Evolutionary conservation across 2,113 vertebrate genomes (phyloP), one percentile per base, ranked within the genome.

Genomic region (Chamaetylas fuelleborni): DNA sequence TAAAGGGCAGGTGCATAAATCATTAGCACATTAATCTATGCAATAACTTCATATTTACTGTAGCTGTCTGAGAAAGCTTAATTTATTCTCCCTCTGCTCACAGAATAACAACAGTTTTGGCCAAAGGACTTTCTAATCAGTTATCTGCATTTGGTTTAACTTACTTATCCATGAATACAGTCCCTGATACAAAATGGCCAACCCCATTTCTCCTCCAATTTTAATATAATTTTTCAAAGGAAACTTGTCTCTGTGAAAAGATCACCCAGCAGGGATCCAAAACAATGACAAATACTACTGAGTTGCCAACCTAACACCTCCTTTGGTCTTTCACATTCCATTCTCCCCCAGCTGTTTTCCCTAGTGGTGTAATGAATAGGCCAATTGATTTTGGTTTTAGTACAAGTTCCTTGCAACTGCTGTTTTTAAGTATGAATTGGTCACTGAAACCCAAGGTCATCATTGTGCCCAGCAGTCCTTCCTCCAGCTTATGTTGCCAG

Each of bases 1-100:
- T 70, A 92, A 85, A 94, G 85, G 54, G 23, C 79, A 94, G 62
- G 33, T 61, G 34, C 58, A 95, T 88, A 90, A 93, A 95, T 88
- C 78, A 90, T 69, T 79, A 84, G 50, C 4, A 2, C 26, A 76
- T 71, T 87, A 94, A 92, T 90, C 48, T 85, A 43, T 82, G 40
- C 57, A 90, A 82, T 85, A 77, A 81, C 36, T 92, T 90, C 42
- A 53, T 92, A 92, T 88, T 95, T 92, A 86, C 76, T 57, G 36
- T 80, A 51, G 42, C 45, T 94, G 88, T 66, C 85, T 70, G 29
- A 93, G 50, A n/a, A 92, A 72, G 45, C n/a, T 80, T 80, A 76
- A 77, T 88, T 93, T 90, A 77, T 85, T 88, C 79, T 79, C 31
- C 48, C 81, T 43, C 14, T 92, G 34, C 45, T 80, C 42, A 83